These are phyloP conservation scores for Microctonus hyperodae DNA, from an alignment of 2,888 invertebrate species.

Conservation along the genomic window DNA sequence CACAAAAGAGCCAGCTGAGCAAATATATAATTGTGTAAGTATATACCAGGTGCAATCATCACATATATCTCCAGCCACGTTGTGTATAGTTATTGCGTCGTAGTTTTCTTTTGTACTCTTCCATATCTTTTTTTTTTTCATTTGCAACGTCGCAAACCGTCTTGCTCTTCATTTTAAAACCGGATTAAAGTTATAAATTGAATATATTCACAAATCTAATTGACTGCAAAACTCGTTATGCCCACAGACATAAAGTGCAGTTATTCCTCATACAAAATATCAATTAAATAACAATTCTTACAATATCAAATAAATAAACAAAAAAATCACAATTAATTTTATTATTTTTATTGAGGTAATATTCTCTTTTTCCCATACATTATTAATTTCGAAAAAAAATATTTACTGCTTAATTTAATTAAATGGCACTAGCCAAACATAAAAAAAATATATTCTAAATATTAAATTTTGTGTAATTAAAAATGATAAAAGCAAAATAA, in stretches of 20 bases:
- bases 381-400: not conserved
- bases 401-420: not conserved
- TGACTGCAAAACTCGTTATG: no score
- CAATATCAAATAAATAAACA: no score
- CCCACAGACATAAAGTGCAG: no score
- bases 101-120: not conserved
- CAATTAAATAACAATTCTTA: not conserved
- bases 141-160: not conserved
- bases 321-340: not conserved
- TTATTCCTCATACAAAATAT: not conserved
- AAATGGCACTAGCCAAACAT: not conserved
- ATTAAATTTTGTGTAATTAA: not conserved
- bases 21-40: not conserved
- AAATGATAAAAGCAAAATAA: not conserved
- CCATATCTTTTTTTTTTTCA: not conserved
- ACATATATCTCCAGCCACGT: not conserved
- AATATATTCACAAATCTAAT: not conserved
- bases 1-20: not conserved
- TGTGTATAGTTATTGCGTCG: not conserved
- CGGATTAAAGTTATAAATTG: not conserved
- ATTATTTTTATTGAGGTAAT: slow-evolving; percentile 24
- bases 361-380: slow-evolving; percentile 9
- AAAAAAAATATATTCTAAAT: slow-evolving; percentile 10
- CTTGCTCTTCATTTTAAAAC: not conserved
- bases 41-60: no score